Conservation (phyloP, 2,797 vertebrate genomes). For the Artibeus lituratus region DNA sequence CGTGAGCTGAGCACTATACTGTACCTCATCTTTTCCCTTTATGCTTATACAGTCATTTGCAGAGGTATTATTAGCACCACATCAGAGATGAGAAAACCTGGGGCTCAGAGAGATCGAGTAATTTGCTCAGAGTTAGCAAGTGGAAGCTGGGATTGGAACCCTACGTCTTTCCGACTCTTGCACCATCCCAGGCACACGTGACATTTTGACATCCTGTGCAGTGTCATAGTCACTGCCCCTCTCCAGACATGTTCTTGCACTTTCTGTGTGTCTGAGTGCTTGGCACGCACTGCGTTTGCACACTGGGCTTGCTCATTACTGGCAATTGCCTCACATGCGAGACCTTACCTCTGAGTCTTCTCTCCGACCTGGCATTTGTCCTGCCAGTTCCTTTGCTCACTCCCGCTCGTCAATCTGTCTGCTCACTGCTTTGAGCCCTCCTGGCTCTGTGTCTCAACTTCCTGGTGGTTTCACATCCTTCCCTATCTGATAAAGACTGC, state of each 20-base stretch:
- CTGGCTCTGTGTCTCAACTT: background rate
- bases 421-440: background rate
- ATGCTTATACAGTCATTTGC: background rate
- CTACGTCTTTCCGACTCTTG: background rate
- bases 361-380: background rate
- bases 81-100: background rate
- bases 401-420: background rate
- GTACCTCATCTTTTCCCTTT: background rate
- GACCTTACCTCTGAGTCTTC: too few relatives aligned
- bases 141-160: background rate
- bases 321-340: background rate
- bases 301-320: background rate
- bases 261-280: background rate
- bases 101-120: background rate
- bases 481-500: background rate
- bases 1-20: background rate
- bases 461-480: background rate
- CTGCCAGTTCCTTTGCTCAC: too few relatives aligned
- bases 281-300: background rate
- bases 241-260: fast-evolving
- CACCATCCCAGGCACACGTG: fast-evolving
- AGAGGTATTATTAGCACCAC: background rate
- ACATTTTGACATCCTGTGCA: background rate
- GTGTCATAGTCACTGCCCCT: background rate
- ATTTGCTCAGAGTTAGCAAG: background rate